Evolutionary conservation across 1,140 invertebrate genomes (phyloP), one percentile per base, ranked within the genome.

Genomic region (Drosophila persimilis): DNA sequence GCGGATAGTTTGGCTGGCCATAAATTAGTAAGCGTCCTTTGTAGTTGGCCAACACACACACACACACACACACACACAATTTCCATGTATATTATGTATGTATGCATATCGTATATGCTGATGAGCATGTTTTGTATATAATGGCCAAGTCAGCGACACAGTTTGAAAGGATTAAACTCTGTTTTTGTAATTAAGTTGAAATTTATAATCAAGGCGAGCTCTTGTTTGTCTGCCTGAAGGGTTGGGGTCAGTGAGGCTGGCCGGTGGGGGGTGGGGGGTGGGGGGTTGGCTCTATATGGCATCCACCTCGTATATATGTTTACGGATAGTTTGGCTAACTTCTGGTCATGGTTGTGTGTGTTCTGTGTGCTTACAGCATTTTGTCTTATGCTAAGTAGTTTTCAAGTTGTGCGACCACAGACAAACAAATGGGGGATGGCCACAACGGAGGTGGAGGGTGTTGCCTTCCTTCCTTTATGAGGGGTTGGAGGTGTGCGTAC

Each of bases 121-220:
- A 29, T 26, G 47, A 24, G 15, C 35, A 50, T 50, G 60, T 57
- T 48, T 13, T 45, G 31, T 50, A 57, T 54, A 54, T 46, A 45
- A 54, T 57, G 39, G 57, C 44, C 65, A 56, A 74, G 67, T 57
- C 67, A 63, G 77, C 81, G 81, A 85, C 81, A 85, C 83, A 86
- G 71, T 83, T 88, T 59, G 84, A 88, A 88, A 59, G 83, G 83
- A 88, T 88, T 88, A 88, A 88, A 79, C 73, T 88, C 78, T 88
- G 83, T 88, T 88, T 88, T 88, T 81, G 83, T 88, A 88, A 88
- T 88, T 88, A 88, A 88, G 83, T 88, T 88, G 83, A 88, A 88
- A 88, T 88, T 88, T 88, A 88, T 88, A 88, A 88, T 88, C 83
- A 85, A 85, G 81, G 73, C 81, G 50, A 86, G 56, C 59, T 60